Evolutionary conservation across 2,797 vertebrate genomes (phyloP).

Genomic region (Philypnodon macrostomus): DNA sequence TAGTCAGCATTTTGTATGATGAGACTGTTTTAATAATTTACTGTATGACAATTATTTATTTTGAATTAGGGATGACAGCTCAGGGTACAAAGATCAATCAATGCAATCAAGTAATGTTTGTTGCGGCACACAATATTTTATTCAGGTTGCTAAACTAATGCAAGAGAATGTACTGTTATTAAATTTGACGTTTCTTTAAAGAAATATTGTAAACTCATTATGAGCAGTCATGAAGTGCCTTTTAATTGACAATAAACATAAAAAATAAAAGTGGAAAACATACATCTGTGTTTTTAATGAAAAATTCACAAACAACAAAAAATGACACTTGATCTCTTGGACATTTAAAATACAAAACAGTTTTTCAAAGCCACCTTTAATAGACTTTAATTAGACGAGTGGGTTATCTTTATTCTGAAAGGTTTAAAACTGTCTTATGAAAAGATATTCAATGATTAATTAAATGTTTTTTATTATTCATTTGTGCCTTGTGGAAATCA

Average conservation of each 20-base stretch:
- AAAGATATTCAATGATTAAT: too few relatives aligned
- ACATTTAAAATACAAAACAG: constrained; percentile 41
- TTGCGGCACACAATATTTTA: neutral
- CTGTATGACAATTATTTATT: too few relatives aligned
- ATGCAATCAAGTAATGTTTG: neutral
- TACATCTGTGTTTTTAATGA: constrained; percentile 55
- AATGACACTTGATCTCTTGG: constrained; percentile 41
- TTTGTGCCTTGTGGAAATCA: constrained; percentile 34
- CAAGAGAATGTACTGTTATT: neutral
- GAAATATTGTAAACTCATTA: neutral
- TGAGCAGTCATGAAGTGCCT: constrained; percentile 1
- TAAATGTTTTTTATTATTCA: constrained; percentile 18
- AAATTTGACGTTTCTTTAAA: neutral
- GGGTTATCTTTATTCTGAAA: too few relatives aligned
- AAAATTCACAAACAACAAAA: constrained; percentile 47
- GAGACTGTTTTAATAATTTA: too few relatives aligned
- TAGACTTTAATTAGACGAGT: constrained; percentile 21
- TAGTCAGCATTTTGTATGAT: too few relatives aligned
- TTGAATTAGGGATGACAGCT: too few relatives aligned
- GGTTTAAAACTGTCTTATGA: too few relatives aligned
- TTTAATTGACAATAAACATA: neutral
- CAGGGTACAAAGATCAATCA: neutral
- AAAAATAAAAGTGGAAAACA: constrained; percentile 14
- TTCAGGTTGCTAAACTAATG: neutral
- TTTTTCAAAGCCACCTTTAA: constrained; percentile 40